phyloP scores from a whole-genome alignment of 2,888 invertebrate genomes.

The Rotaria socialis region DNA sequence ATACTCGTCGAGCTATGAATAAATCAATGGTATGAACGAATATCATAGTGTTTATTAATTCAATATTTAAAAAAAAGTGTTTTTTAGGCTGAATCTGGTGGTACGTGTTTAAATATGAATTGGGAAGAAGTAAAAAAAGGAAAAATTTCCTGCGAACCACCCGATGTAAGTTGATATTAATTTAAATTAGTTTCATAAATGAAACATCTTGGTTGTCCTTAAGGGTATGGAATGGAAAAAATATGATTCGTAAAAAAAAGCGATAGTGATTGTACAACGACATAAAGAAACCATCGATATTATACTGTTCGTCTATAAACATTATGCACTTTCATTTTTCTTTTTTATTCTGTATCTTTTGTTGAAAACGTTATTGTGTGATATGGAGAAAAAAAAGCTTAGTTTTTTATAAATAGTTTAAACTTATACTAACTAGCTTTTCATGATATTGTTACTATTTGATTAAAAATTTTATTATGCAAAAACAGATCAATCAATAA shows the following conservation, averaged over 20 bases:
- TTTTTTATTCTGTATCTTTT: not conserved
- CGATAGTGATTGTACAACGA: not conserved
- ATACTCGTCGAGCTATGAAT: slow-evolving; percentile 30
- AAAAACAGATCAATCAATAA: not conserved
- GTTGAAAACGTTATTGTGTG: not conserved
- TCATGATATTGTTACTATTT: not conserved
- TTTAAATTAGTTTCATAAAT: not conserved
- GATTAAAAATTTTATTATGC: too few species aligned
- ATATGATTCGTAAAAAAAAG: slow-evolving; percentile 3
- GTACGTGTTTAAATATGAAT: not conserved
- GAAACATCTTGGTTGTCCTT: not conserved
- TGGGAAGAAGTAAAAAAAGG: slow-evolving; percentile 9
- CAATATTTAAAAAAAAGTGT: not conserved
- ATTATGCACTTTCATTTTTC: too few species aligned
- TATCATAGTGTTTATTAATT: not conserved
- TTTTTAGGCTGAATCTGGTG: slow-evolving; percentile 6
- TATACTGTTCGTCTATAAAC: too few species aligned
- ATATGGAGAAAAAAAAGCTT: not conserved
- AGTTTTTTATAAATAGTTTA: not conserved
- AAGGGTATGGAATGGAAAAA: slow-evolving; percentile 30
- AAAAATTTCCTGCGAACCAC: not conserved
- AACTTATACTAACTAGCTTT: not conserved
- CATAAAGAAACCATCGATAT: not conserved
- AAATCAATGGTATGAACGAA: not conserved
- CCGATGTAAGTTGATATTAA: not conserved